These are phyloP conservation scores for Schmidtea mediterranea DNA, from an alignment of 1,140 invertebrate genomes.

Conservation along the genomic window DNA sequence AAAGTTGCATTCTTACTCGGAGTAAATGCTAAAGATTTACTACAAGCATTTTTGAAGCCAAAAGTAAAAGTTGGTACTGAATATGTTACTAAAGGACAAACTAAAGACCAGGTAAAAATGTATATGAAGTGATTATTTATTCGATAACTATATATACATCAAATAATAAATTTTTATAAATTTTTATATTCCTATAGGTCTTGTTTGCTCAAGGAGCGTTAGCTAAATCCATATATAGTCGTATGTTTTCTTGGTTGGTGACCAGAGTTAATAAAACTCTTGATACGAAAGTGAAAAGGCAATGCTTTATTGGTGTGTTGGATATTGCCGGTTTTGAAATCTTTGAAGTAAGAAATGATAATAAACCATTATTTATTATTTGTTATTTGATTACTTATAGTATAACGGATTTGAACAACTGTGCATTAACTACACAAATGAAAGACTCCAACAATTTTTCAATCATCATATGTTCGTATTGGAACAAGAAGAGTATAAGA, in stretches of 20 bases:
- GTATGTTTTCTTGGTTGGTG: slow-evolving; percentile 82
- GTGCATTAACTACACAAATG: slow-evolving; percentile 99
- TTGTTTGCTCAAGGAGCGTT: slow-evolving; percentile 74
- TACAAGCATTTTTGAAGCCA: slow-evolving; percentile 34
- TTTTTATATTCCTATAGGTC: slow-evolving; percentile 35
- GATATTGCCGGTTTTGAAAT: slow-evolving; percentile 99
- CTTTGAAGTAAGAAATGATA: slow-evolving; percentile 65
- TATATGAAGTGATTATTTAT: background rate
- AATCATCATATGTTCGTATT: slow-evolving; percentile 99
- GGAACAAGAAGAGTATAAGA: slow-evolving; percentile 95
- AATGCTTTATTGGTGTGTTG: slow-evolving; percentile 93
- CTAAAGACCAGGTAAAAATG: slow-evolving; percentile 56
- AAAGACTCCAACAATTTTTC: slow-evolving; percentile 99
- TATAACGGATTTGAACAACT: slow-evolving; percentile 98
- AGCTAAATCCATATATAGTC: slow-evolving; percentile 80
- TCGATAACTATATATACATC: background rate
- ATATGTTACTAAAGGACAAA: slow-evolving; percentile 90
- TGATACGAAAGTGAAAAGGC: slow-evolving; percentile 84
- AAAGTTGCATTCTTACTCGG: slow-evolving; percentile 60
- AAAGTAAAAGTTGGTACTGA: slow-evolving; percentile 46
- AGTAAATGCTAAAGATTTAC: slow-evolving; percentile 32
- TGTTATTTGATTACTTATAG: slow-evolving; percentile 32
- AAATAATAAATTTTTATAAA: background rate
- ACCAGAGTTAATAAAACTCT: slow-evolving; percentile 92
- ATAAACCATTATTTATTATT: background rate